Conservation (phyloP, 2,888 invertebrate genomes). For the Sipha maydis region DNA sequence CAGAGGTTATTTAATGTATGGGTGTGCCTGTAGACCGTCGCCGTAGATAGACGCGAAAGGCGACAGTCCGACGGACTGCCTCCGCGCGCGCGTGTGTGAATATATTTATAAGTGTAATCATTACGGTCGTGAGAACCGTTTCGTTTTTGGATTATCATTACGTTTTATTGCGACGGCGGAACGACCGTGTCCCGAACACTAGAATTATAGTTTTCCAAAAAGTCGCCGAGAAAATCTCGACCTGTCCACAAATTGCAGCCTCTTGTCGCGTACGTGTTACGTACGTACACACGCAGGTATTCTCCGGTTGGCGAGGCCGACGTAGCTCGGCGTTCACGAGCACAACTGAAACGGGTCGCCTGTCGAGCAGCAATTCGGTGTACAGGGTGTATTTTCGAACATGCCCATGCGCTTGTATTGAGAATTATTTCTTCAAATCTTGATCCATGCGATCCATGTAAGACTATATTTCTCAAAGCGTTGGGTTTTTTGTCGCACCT, state of each 20-base stretch:
- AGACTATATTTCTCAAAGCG: too few relatives aligned
- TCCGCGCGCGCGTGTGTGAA: too few relatives aligned
- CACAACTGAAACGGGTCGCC: too few relatives aligned
- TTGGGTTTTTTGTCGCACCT: too few relatives aligned
- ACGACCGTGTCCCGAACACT: background rate
- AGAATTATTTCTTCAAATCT: too few relatives aligned
- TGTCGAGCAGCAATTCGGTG: too few relatives aligned
- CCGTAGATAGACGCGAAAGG: background rate
- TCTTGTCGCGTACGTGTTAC: background rate
- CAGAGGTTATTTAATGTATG: too few relatives aligned
- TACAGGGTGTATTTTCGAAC: too few relatives aligned
- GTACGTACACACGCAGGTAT: background rate
- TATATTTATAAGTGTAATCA: background rate
- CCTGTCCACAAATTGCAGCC: background rate
- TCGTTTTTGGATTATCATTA: slow-evolving; percentile 29
- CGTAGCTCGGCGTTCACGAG: too few relatives aligned
- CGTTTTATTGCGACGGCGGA: background rate
- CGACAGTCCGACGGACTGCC: background rate
- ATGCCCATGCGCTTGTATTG: too few relatives aligned
- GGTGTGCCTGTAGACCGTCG: too few relatives aligned
- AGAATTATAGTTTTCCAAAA: background rate
- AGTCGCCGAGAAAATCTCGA: slow-evolving; percentile 11
- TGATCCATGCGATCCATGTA: too few relatives aligned
- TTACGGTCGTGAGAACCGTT: background rate
- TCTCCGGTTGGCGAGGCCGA: background rate